A percentile compares a stretch with the other conserved stretches of the same genome.
Evolutionary conservation across 2,888 invertebrate genomes (phyloP).

Genomic region (Seira musarum): DNA sequence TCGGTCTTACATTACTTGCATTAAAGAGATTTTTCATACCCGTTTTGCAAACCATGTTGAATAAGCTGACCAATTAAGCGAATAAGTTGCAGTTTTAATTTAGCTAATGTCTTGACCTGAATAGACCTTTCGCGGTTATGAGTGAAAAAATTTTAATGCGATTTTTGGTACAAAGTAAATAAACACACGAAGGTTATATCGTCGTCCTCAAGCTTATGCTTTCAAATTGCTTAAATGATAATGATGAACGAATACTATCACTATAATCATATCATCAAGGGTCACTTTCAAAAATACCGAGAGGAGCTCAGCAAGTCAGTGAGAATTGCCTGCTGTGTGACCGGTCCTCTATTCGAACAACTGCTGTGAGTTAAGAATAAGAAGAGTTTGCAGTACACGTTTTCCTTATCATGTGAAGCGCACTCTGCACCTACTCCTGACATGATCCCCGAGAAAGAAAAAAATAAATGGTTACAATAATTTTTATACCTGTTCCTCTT

Average conservation of each 20-base stretch:
- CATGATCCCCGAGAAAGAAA: not conserved
- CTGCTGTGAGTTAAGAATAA: constrained; percentile 1
- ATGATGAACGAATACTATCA: no score
- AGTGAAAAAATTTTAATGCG: no score
- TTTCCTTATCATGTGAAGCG: constrained; percentile 13
- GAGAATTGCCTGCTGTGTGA: constrained; percentile 45
- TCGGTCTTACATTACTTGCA: no score
- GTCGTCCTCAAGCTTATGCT: no score
- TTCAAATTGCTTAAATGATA: no score
- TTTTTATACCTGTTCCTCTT: no score
- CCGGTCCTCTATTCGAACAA: constrained; percentile 24
- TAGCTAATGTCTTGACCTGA: constrained; percentile 36
- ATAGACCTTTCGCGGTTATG: constrained; percentile 41
- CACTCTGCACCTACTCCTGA: constrained; percentile 5
- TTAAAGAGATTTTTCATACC: no score
- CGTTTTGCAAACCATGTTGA: no score
- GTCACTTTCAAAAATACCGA: constrained; percentile 30
- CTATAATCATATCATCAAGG: constrained; percentile 19
- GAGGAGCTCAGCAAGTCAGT: not conserved
- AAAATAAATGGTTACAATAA: no score
- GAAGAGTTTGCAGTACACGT: no score
- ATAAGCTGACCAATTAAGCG: constrained; percentile 28
- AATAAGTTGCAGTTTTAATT: constrained; percentile 19
- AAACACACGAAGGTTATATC: no score
- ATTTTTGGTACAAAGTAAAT: no score